Evolutionary conservation across 2,113 vertebrate genomes (phyloP).

Genomic region (Paradoxurus hermaphroditus): DNA sequence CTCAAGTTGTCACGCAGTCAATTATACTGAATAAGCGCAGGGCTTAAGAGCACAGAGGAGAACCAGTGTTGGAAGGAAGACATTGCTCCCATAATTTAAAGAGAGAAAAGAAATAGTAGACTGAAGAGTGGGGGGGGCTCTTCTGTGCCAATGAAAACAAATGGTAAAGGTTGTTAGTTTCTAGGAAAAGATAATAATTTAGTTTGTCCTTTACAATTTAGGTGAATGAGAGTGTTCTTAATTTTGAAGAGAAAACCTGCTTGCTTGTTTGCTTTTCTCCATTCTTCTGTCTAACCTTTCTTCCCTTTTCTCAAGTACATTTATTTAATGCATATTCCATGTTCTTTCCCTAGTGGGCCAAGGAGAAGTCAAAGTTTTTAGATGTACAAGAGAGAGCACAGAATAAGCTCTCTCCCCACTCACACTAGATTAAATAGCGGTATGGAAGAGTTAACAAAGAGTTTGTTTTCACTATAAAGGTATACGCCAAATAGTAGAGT

Average conservation of each 20-base stretch:
- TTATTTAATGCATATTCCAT: background rate
- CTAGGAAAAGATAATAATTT: background rate
- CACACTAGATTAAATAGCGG: background rate
- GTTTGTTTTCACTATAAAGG: background rate
- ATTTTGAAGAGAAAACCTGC: background rate
- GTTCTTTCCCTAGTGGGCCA: background rate
- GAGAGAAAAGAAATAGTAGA: slow-evolving; percentile 9
- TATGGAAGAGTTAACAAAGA: background rate
- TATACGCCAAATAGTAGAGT: background rate
- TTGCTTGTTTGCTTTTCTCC: background rate
- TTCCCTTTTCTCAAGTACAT: background rate
- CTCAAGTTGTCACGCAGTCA: slow-evolving; percentile 68
- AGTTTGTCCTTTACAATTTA: background rate
- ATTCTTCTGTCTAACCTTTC: background rate
- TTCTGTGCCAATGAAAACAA: slow-evolving; percentile 11
- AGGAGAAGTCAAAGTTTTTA: background rate
- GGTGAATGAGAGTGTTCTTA: background rate
- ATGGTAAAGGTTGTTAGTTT: slow-evolving; percentile 14
- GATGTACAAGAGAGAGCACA: background rate
- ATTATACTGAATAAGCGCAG: slow-evolving; percentile 69
- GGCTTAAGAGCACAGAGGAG: slow-evolving; percentile 62
- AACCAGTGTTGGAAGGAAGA: slow-evolving; percentile 16
- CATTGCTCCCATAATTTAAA: slow-evolving; percentile 21
- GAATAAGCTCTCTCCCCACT: background rate
- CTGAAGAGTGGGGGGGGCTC: background rate